Base-by-base conservation (phyloP, 2,888 invertebrate genomes). In the Conistra vaccinii region DNA sequence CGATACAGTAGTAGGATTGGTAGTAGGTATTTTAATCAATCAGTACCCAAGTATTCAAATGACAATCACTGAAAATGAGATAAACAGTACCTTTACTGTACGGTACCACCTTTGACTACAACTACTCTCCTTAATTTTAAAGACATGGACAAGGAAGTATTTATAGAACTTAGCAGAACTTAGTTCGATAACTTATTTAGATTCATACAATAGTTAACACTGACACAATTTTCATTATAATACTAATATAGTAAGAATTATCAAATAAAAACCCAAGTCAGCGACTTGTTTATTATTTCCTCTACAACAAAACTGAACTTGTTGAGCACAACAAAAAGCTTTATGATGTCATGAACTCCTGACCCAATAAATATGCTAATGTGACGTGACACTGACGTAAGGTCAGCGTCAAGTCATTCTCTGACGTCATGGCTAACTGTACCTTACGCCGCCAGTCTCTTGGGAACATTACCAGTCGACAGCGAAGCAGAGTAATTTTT, bases 281-380 rank as follows among this genome's bases (percentile, higher is more conserved):
- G 4, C 20, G 32, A 48, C 2, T 39, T 14, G 12, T 60, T 65
- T 32, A 39, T 48, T 57, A 42, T 45, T 55, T 39, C 55, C 10
- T 57, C 14, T 3, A 29, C 20, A 51, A 48, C n/a, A 66, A 68
- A 62, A 62, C 29, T 55, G 14, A 53, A 29, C 55, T 29, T 23
- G 23, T 51, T 68, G 61, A 78, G 55, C 51, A 57, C 48, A 58
- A 74, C 74, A 83, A 83, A 83, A 81, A 70, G 26, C 48, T 78
- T 53, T 73, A 53, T 69, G 35, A 62, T 62, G 65, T 60, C 66
- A 62, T 62, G 73, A 82, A 81, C 80, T 80, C 55, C 2, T 82
- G 72, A 80, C 82, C 83, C 35, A 82, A 78, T 81, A 82, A 73
- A 66, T 72, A 72, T 75, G 69, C 48, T 81, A 84, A 81, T 76